A percentile compares a stretch with the other conserved stretches of the same genome.
phyloP scores from a whole-genome alignment of 2,888 invertebrate genomes.

The Sylvicola cinctus region DNA sequence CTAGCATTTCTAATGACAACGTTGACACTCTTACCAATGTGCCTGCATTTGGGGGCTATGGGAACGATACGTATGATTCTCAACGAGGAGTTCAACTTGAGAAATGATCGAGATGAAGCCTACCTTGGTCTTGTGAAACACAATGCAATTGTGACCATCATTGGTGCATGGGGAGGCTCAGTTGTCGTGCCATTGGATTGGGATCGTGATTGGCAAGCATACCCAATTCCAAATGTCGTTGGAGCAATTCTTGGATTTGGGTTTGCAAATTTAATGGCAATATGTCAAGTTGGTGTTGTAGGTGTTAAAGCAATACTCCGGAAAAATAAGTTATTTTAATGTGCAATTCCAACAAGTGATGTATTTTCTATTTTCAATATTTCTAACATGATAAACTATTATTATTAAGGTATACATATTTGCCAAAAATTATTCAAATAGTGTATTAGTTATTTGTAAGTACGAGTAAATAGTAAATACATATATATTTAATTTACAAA shows the following conservation, averaged over 20 bases:
- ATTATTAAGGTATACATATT: too few species aligned
- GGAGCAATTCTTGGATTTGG: constrained; percentile 38
- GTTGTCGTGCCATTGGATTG: constrained; percentile 68
- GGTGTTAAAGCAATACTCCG: too few species aligned
- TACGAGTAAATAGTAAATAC: too few species aligned
- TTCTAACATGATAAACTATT: too few species aligned
- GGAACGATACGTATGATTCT: constrained; percentile 23
- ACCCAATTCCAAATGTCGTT: constrained; percentile 44
- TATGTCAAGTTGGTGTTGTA: too few species aligned
- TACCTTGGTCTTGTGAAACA: constrained; percentile 22
- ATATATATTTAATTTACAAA: too few species aligned
- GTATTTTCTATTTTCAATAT: too few species aligned
- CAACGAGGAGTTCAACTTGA: constrained; percentile 22
- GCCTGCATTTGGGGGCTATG: constrained; percentile 21
- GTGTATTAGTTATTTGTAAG: too few species aligned
- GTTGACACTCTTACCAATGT: constrained; percentile 22
- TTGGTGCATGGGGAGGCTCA: constrained; percentile 64
- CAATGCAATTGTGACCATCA: constrained; percentile 25
- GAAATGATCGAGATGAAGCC: constrained; percentile 20
- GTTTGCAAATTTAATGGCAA: constrained; percentile 19
- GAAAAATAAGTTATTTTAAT: too few species aligned
- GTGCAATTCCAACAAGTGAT: too few species aligned
- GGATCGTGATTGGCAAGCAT: constrained; percentile 65
- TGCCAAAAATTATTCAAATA: too few species aligned
- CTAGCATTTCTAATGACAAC: constrained; percentile 20